phyloP scores from a whole-genome alignment of 2,797 vertebrate species.

The Argya squamiceps region DNA sequence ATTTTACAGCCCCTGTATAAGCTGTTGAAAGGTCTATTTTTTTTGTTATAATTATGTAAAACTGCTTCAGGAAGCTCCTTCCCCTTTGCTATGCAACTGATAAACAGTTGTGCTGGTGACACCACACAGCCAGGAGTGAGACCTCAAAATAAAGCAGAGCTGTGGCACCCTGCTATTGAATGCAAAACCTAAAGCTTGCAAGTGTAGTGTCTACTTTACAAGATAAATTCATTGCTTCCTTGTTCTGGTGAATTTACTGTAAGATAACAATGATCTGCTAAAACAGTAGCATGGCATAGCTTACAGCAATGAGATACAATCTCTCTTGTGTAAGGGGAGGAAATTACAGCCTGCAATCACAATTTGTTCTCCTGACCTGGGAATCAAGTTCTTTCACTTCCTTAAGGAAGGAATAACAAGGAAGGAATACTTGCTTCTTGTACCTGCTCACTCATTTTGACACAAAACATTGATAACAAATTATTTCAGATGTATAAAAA shows the following conservation, averaged over 20 bases:
- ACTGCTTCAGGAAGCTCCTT: neutral
- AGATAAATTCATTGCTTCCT: neutral
- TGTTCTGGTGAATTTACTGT: neutral
- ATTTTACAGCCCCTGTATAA: neutral
- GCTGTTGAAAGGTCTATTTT: neutral
- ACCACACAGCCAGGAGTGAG: neutral
- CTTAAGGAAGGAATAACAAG: neutral
- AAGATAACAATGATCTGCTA: neutral
- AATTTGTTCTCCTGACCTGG: neutral
- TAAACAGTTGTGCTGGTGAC: neutral
- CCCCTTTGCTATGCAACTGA: neutral
- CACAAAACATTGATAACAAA: neutral
- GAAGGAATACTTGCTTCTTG: neutral
- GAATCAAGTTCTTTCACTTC: neutral
- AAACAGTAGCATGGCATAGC: neutral
- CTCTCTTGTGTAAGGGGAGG: neutral
- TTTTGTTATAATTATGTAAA: neutral
- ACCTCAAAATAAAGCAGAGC: neutral
- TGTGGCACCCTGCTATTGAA: neutral
- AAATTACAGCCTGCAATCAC: neutral
- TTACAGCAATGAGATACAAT: neutral
- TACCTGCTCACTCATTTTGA: neutral
- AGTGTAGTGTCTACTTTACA: neutral
- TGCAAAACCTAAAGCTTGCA: neutral
- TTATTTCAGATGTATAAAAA: neutral